Conservation (phyloP, 2,797 vertebrate species). For the Macropus fuliginosus region DNA sequence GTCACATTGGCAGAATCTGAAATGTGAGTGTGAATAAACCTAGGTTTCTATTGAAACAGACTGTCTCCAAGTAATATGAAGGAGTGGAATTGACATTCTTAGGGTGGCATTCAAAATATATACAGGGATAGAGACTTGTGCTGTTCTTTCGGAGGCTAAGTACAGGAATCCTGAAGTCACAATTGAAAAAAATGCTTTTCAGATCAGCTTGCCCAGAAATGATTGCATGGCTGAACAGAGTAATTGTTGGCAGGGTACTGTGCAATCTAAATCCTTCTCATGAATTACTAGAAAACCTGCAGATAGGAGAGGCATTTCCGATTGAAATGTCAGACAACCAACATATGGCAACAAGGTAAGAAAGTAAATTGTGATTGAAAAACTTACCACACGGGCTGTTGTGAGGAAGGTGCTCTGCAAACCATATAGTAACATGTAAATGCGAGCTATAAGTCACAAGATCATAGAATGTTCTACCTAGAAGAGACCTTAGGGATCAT, state of each 20-base stretch:
- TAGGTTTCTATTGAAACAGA: slow-evolving; percentile 15
- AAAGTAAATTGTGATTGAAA: neutral
- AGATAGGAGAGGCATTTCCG: neutral
- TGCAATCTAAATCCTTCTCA: neutral
- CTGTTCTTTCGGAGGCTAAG: slow-evolving; percentile 1
- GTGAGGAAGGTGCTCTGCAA: neutral
- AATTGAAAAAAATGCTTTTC: neutral
- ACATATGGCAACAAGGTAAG: neutral
- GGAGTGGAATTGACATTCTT: neutral
- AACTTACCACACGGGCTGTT: neutral
- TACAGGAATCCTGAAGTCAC: neutral
- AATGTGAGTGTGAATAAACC: neutral
- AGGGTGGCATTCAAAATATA: neutral
- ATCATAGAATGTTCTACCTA: neutral
- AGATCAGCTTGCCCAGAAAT: neutral
- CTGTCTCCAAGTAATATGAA: neutral
- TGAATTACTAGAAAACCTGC: neutral
- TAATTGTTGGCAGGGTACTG: neutral
- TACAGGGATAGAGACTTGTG: neutral
- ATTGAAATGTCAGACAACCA: slow-evolving; percentile 19
- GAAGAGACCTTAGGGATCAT: neutral
- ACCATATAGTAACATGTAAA: neutral
- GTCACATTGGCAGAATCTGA: neutral
- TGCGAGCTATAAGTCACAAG: neutral
- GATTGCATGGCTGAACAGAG: neutral